phyloP scores from a whole-genome alignment of 2,888 invertebrate genomes.

The Oxycera nigricornis region DNA sequence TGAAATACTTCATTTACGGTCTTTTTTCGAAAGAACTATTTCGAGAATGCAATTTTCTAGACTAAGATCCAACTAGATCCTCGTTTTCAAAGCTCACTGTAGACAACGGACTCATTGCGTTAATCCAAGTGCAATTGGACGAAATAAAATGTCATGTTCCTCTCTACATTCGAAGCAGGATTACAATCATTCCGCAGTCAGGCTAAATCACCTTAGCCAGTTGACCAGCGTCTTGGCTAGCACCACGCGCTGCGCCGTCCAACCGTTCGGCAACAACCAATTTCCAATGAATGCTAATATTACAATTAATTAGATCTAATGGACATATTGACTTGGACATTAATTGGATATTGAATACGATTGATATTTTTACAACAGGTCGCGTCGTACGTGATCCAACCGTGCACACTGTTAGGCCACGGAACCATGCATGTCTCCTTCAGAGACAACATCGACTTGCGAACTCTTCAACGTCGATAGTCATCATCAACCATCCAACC shows the following conservation, averaged over 20 bases:
- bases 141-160: slow-evolving; percentile 4
- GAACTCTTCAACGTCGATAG: background rate
- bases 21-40: too few relatives aligned
- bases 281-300: slow-evolving; percentile 45
- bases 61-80: too few relatives aligned
- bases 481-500: background rate
- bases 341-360: slow-evolving; percentile 40
- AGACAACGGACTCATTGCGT: background rate
- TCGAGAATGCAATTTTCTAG: too few relatives aligned
- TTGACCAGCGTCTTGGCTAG: background rate
- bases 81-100: background rate
- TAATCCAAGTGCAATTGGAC: background rate
- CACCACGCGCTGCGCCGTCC: slow-evolving; percentile 12
- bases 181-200: background rate
- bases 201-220: background rate
- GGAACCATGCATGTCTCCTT: background rate
- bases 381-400: background rate
- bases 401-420: too few relatives aligned
- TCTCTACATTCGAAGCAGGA: background rate
- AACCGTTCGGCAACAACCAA: slow-evolving; percentile 43
- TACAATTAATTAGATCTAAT: slow-evolving; percentile 46
- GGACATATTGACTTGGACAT: slow-evolving; percentile 46
- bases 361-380: slow-evolving; percentile 2
- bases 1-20: too few relatives aligned
- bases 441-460: background rate